Evolutionary conservation across 2,113 vertebrate genomes (phyloP).

Genomic region (Campylomormyrus tamandua): DNA sequence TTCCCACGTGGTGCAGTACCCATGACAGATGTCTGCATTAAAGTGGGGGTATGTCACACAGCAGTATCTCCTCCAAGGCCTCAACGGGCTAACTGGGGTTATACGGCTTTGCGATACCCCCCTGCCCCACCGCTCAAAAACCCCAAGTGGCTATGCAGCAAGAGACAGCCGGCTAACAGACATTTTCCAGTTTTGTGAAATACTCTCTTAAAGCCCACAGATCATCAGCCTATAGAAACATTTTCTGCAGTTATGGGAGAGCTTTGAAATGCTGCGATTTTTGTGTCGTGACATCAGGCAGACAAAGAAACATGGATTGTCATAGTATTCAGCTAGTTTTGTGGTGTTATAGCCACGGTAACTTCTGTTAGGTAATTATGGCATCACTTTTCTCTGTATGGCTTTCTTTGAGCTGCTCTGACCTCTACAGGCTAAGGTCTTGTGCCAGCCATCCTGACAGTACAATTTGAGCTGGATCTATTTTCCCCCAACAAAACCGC

Average conservation of each 20-base stretch:
- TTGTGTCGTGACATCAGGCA: neutral
- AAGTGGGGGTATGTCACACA: neutral
- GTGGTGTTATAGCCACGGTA: neutral
- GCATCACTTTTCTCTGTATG: neutral
- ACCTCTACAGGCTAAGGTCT: neutral
- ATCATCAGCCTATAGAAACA: neutral
- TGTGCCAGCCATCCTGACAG: neutral
- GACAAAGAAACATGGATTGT: neutral
- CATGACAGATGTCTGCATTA: neutral
- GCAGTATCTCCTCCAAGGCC: neutral
- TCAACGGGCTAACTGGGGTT: neutral
- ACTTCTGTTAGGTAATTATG: neutral
- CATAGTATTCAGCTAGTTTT: neutral
- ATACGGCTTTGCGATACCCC: neutral
- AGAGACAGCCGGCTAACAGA: neutral
- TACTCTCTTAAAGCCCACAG: neutral
- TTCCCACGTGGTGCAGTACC: neutral
- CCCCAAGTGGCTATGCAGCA: neutral
- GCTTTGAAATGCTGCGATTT: conserved; percentile 5
- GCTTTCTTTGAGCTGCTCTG: neutral
- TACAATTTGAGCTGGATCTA: neutral
- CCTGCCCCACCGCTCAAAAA: neutral
- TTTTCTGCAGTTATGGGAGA: neutral
- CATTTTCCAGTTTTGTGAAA: neutral
- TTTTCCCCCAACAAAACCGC: neutral